Conservation (phyloP, 2,797 vertebrate species). For the Sparidentex hasta region DNA sequence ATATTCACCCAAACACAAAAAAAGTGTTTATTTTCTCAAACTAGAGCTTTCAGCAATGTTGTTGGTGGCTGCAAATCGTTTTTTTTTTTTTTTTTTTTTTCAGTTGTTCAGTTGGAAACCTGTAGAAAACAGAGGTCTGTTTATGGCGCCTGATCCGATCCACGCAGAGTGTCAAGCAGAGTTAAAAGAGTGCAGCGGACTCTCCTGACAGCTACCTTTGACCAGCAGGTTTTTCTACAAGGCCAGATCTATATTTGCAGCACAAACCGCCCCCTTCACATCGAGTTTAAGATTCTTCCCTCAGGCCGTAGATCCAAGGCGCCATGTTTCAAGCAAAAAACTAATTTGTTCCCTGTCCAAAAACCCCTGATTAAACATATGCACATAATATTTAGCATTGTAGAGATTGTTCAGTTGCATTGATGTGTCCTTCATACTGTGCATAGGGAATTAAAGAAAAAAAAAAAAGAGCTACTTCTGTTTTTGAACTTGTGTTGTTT, state of each 20-base stretch:
- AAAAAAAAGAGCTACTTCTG: no score
- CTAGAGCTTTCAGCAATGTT: not conserved
- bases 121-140: conserved; percentile 10
- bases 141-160: conserved; percentile 1
- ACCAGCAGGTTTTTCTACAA: not conserved
- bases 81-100: not conserved
- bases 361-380: not conserved
- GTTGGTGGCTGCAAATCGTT: not conserved
- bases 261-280: not conserved
- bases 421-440: no score
- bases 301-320: not conserved
- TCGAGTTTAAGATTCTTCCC: not conserved
- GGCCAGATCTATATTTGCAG: not conserved
- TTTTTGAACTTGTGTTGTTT: no score
- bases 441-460: no score
- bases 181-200: not conserved
- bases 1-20: conserved; percentile 21
- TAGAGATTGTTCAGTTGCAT: no score
- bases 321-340: not conserved
- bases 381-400: no score
- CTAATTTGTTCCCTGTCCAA: not conserved
- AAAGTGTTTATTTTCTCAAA: conserved; percentile 18
- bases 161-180: not conserved
- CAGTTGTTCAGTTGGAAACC: not conserved
- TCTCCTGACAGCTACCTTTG: not conserved